Evolutionary conservation across 92 coral and sea anemone species (phyloP), one percentile per base, ranked within the genome.

Genomic region (Virgularia gustaviana): DNA sequence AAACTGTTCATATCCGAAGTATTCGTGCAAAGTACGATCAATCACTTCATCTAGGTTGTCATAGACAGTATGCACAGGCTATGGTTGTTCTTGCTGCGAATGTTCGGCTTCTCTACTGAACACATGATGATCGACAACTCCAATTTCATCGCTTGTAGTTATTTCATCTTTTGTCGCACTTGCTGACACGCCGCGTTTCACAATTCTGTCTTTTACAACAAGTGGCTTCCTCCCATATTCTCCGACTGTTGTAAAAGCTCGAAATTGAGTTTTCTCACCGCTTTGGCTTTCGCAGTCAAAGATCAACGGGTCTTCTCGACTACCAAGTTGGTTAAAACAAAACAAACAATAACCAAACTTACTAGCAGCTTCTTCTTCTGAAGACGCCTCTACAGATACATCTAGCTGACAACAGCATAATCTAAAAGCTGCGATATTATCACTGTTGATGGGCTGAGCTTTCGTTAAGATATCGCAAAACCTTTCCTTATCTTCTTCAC

Each of bases 1-100:
- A 57, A 57, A 57, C 24, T 31, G 24, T 57, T 33, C 35, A 57
- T 57, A 57, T 0, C 57, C 57, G 25, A 51, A 51, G 57, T 51
- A 51, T 24, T 51, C 9, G 25, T 19, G 19, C n/a, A 51, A 30
- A 19, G 57, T 18, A 51, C 25, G 57, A 51, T 19, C 57, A 12
- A 51, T 10, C 19, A 51, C 57, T 19, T 51, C 57, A 10, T 51
- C 57, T 6, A 51, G 22, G 25, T 51, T 51, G 57, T 19, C 25
- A 51, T 30, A 10, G 25, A 51, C 25, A 12, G 19, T 30, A 51
- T 18, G 57, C 19, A 10, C 22, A 51, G 19, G 1, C 20, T 19
- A 24, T 19, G 25, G 57, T 51, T n/a, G n/a, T 24, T 9, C 27
- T 51, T 9, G 22, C 9, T 18, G 12, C 19, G 8, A 51, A 19